Evolutionary conservation across 92 coral and sea anemone species (phyloP).

Genomic region (Siderastrea radians): DNA sequence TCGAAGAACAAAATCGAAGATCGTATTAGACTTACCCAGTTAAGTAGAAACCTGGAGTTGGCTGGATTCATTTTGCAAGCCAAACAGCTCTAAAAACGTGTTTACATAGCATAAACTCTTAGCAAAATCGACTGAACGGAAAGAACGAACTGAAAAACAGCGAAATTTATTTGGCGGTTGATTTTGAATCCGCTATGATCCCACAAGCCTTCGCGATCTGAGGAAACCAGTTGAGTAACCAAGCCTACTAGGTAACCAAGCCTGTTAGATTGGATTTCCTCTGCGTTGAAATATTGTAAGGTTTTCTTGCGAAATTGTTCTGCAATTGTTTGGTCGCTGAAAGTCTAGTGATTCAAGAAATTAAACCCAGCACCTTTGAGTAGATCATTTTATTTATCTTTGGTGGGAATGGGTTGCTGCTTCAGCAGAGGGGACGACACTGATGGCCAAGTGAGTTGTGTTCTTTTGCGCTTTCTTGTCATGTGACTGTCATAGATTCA

Average conservation of each 20-base stretch:
- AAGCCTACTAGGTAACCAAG: conserved; percentile 55
- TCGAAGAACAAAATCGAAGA: not conserved
- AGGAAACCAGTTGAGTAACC: conserved; percentile 24
- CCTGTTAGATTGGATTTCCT: conserved; percentile 41
- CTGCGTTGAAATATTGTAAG: conserved; percentile 36
- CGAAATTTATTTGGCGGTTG: conserved; percentile 47
- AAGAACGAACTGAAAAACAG: not conserved
- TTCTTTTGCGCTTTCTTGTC: conserved; percentile 30
- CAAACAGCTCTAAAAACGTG: not conserved
- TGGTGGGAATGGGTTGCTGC: conserved; percentile 93
- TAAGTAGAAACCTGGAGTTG: conserved; percentile 18
- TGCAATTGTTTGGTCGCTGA: not conserved
- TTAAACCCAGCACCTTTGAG: not conserved
- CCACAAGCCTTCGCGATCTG: conserved; percentile 18
- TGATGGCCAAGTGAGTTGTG: conserved; percentile 77
- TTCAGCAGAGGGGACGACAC: conserved; percentile 85
- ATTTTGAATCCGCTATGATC: conserved; percentile 41
- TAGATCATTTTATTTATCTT: not conserved
- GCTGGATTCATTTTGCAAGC: conserved; percentile 26
- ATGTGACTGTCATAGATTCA: conserved; percentile 53
- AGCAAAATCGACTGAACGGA: not conserved
- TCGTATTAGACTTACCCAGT: conserved; percentile 37
- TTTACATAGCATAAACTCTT: not conserved
- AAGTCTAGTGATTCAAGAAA: not conserved
- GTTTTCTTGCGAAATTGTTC: not conserved